A percentile compares a stretch with the other conserved stretches of the same genome.
Evolutionary conservation across 2,113 vertebrate species (phyloP).

Genomic region (Esox niger): DNA sequence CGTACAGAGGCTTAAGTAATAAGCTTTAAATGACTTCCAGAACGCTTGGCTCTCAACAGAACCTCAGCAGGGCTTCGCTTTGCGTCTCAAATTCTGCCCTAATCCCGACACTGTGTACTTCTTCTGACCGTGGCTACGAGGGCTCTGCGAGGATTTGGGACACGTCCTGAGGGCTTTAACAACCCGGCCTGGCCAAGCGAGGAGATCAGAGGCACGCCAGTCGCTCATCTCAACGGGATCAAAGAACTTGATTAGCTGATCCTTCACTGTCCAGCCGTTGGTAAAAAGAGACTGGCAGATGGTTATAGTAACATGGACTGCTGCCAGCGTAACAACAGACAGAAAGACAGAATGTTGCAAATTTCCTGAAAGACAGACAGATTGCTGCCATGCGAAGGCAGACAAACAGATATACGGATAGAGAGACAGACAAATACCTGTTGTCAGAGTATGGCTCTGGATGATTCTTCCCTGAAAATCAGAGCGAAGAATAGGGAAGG

Average conservation of each 20-base stretch:
- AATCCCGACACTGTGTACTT: not conserved
- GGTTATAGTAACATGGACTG: slow-evolving; percentile 27
- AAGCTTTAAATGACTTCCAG: slow-evolving; percentile 74
- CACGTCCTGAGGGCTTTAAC: slow-evolving; percentile 27
- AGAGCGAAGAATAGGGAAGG: slow-evolving; percentile 4
- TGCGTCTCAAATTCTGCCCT: not conserved
- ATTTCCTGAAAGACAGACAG: too few species aligned
- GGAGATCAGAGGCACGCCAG: slow-evolving; percentile 68
- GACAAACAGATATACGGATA: too few species aligned
- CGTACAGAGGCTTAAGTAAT: slow-evolving; percentile 65
- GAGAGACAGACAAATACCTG: too few species aligned
- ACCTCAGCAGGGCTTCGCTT: not conserved
- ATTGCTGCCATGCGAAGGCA: too few species aligned
- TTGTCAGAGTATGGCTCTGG: too few species aligned
- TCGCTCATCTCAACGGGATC: slow-evolving; percentile 57
- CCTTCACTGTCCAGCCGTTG: slow-evolving; percentile 58
- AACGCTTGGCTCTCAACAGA: slow-evolving; percentile 48
- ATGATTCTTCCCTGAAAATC: slow-evolving; percentile 67
- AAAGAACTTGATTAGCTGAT: slow-evolving; percentile 75
- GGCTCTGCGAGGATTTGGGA: too few species aligned
- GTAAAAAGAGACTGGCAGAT: slow-evolving; percentile 56
- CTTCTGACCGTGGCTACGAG: too few species aligned
- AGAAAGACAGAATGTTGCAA: too few species aligned
- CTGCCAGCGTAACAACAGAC: slow-evolving; percentile 69
- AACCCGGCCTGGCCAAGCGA: slow-evolving; percentile 50